Base-by-base conservation (phyloP, 2,888 invertebrate genomes). In the Rhyacophila evoluta region DNA sequence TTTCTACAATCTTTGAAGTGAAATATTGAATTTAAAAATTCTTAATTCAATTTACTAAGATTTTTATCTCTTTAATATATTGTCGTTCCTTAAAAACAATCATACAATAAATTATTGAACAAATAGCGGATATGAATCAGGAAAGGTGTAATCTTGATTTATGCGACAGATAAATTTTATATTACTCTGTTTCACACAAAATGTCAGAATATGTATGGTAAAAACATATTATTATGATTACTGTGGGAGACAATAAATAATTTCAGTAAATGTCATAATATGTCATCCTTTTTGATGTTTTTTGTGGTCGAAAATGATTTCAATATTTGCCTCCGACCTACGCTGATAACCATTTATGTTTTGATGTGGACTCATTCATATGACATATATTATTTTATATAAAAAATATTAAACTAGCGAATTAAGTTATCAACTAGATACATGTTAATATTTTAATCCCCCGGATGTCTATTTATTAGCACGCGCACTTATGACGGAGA, bases 101-200 rank as follows among this genome's bases (percentile, higher is more conserved):
- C 19, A 15, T 1, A 19, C 19, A 15, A 55, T 55, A 55, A 19
- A 55, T 55, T 55, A 55, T n/a, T n/a, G n/a, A 55, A 55, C 55
- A 25, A 2, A 55, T 19, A 10, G 19, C 55, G 55, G 55, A 55
- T 55, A 55, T 55, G 19, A 10, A 12, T 2, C 55, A 55, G 19
- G 19, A 10, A 55, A 55, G 55, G 55, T 55, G 55, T 19, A 55
- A 55, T 55, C 55, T 55, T 55, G 55, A 55, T 55, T 55, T 55
- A 55, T 55, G 15, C 19, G 55, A 55, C 55, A 55, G 55, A 19
- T 19, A 1, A 10, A 55, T 55, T 39, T 55, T 55, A 55, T 55
- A 55, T 19, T 19, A 19, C 55, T 55, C 5, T 25, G 19, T 55
- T 39, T 39, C 39, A n/a, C 39, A 39, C 39, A 39, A 15, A 12